Percentiles rank a stretch among this genome's conserved stretches.
These are phyloP conservation scores for Leptinotarsa rubiginosa DNA, from an alignment of 2,888 invertebrate genomes.

Conservation along the genomic window DNA sequence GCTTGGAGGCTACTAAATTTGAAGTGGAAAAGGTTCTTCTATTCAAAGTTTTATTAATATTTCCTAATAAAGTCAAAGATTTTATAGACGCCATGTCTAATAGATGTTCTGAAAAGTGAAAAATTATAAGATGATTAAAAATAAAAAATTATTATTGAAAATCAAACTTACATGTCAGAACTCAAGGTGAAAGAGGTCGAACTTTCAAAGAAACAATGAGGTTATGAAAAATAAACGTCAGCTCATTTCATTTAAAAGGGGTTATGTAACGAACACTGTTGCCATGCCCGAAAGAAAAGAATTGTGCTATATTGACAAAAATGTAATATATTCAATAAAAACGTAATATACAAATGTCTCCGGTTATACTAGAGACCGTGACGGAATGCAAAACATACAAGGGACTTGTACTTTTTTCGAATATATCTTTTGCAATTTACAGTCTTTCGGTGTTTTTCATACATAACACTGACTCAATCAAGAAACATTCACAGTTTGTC, in stretches of 20 bases:
- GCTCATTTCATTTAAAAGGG: background rate
- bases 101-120: slow-evolving; percentile 24
- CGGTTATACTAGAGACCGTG: too few relatives aligned
- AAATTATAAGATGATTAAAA: slow-evolving; percentile 22
- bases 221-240: slow-evolving; percentile 16
- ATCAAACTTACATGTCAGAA: slow-evolving; percentile 43
- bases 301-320: too few relatives aligned
- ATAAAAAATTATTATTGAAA: slow-evolving; percentile 31
- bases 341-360: too few relatives aligned
- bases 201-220: slow-evolving; percentile 30
- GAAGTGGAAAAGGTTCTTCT: slow-evolving; percentile 70
- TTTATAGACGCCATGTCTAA: slow-evolving; percentile 53
- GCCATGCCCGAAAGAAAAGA: too few relatives aligned
- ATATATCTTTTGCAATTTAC: too few relatives aligned
- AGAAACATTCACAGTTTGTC: too few relatives aligned
- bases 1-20: slow-evolving; percentile 67
- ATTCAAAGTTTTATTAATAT: slow-evolving; percentile 59
- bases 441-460: too few relatives aligned
- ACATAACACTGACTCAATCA: too few relatives aligned
- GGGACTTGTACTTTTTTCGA: too few relatives aligned
- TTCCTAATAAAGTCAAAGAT: slow-evolving; percentile 56
- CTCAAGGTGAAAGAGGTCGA: slow-evolving; percentile 58
- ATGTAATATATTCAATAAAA: too few relatives aligned
- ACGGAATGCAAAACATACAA: too few relatives aligned
- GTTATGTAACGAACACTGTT: too few relatives aligned